Evolutionary conservation across 2,797 vertebrate species (phyloP).

Genomic region (Enoplosus armatus): DNA sequence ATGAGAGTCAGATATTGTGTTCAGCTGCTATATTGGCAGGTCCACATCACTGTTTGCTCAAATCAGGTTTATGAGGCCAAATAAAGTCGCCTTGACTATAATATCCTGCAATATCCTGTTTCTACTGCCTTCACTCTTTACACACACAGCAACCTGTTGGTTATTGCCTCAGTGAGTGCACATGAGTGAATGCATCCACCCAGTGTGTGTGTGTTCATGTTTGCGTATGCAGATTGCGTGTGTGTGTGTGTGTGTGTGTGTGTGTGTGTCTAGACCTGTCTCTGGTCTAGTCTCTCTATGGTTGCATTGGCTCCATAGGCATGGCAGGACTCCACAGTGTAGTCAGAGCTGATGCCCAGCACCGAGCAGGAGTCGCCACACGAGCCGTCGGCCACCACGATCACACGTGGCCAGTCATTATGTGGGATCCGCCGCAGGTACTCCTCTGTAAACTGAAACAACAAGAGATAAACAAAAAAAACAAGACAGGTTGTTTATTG

Average conservation of each 20-base stretch:
- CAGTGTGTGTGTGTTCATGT: constrained; percentile 5
- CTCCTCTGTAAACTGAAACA: constrained; percentile 81
- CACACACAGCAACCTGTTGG: constrained; percentile 49
- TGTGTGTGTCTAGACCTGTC: constrained; percentile 74
- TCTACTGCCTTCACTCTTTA: constrained; percentile 40
- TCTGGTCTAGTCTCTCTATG: constrained; percentile 86
- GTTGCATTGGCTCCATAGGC: constrained; percentile 84
- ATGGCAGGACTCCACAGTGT: constrained; percentile 86
- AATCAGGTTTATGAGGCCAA: constrained; percentile 45
- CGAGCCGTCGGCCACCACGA: constrained; percentile 83
- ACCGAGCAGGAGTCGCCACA: constrained; percentile 86
- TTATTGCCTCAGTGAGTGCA: constrained; percentile 27
- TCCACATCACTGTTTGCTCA: constrained; percentile 48
- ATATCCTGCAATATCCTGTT: constrained; percentile 58
- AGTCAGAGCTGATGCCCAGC: constrained; percentile 86
- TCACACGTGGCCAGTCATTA: constrained; percentile 79
- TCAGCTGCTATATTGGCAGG: constrained; percentile 30
- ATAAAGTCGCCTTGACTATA: constrained; percentile 36
- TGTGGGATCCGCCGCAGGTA: constrained; percentile 81
- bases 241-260: constrained; percentile 6
- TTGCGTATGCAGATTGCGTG: not conserved
- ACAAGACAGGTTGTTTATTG: not conserved
- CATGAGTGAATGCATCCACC: constrained; percentile 26
- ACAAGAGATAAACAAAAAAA: not conserved
- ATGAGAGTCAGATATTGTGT: constrained; percentile 37